Percentiles rank a stretch among this genome's conserved stretches.
Evolutionary conservation across 2,113 vertebrate species (phyloP).

Genomic region (Psilopogon haemacephalus): DNA sequence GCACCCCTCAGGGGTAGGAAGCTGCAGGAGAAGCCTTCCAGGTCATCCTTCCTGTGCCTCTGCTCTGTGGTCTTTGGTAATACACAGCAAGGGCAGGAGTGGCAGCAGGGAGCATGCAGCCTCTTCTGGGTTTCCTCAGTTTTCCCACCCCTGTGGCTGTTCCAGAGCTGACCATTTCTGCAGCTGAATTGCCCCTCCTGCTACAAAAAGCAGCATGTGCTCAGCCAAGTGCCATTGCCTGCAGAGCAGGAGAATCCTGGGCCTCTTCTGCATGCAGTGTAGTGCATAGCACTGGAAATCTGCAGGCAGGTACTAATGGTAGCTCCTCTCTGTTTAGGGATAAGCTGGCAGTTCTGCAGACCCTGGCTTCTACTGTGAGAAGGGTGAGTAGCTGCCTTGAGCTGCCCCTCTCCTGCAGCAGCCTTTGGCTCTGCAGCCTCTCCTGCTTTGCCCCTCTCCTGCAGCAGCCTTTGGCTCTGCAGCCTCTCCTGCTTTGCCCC

Average conservation of each 20-base stretch:
- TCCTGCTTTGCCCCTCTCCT: too few species aligned
- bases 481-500: background rate
- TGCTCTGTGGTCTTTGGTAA: background rate
- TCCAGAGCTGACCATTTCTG: background rate
- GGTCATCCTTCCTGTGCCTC: background rate
- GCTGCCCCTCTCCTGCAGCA: too few species aligned
- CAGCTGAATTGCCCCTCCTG: background rate
- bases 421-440: too few species aligned
- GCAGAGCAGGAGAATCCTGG: accelerated
- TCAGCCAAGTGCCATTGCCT: too few species aligned
- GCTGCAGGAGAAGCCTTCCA: background rate
- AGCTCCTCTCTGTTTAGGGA: slow-evolving; percentile 77
- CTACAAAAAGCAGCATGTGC: background rate
- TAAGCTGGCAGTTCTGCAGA: slow-evolving; percentile 86
- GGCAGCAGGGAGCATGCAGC: background rate
- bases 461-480: background rate
- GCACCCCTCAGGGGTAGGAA: background rate
- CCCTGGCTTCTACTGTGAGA: slow-evolving; percentile 84
- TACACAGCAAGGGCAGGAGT: background rate
- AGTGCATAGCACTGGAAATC: background rate
- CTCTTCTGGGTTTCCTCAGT: background rate
- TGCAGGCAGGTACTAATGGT: background rate
- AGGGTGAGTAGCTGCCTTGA: slow-evolving; percentile 77
- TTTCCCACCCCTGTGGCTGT: background rate
- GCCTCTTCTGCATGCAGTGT: background rate